Evolutionary conservation across 2,888 invertebrate genomes (phyloP).

Genomic region (Leucophenga maculata): DNA sequence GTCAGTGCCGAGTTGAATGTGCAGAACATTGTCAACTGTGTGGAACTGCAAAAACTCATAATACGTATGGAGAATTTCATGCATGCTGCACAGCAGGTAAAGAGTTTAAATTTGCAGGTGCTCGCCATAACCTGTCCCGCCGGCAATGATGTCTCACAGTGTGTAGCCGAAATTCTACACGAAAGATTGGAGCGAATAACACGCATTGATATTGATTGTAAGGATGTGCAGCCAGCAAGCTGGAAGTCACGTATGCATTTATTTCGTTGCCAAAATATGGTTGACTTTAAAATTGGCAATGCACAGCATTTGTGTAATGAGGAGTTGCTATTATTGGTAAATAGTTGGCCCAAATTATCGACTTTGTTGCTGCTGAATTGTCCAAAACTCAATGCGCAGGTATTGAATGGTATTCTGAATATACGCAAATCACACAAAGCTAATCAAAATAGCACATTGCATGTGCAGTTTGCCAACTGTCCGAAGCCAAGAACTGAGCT

Average conservation of each 20-base stretch:
- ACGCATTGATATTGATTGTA: not conserved
- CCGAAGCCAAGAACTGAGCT: not conserved
- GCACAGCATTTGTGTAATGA: not conserved
- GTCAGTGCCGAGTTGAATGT: not conserved
- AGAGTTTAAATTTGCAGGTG: not conserved
- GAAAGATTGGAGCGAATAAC: not conserved
- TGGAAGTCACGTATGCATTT: constrained; percentile 3
- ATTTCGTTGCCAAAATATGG: not conserved
- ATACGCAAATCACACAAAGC: not conserved
- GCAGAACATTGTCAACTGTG: not conserved
- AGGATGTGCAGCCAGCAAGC: not conserved
- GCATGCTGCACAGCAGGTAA: not conserved
- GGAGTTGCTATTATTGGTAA: not conserved
- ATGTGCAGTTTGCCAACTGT: not conserved
- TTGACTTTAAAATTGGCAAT: constrained; percentile 2
- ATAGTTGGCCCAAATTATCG: not conserved
- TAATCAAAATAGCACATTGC: too few relatives aligned
- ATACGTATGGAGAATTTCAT: not conserved
- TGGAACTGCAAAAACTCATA: not conserved
- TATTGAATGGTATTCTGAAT: not conserved
- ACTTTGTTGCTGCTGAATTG: not conserved
- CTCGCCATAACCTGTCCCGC: not conserved
- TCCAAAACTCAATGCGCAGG: not conserved
- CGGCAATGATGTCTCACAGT: not conserved
- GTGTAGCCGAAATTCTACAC: not conserved